Base-by-base conservation (phyloP, 2,797 vertebrate species). In the Cercopithecus petaurista region DNA sequence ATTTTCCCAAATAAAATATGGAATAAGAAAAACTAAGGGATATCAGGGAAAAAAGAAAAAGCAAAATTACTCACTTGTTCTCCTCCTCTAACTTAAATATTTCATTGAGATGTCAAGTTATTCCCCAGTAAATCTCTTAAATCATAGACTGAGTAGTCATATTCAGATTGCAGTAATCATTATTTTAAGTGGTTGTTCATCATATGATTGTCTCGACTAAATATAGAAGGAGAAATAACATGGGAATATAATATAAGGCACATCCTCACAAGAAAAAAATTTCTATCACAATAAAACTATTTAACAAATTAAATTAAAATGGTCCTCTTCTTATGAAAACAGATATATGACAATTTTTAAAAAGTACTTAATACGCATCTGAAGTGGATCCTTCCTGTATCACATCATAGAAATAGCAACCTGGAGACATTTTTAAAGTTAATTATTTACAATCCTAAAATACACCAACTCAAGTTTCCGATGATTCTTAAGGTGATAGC, bases 141-240 rank as follows among this genome's bases (percentile, higher is more conserved):
- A 61, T 67, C n/a, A 81, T 52, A 67, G 57, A 46, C 36, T 28
- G 15, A 93, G 21, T 12, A 67, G 48, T n/a, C 57, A 46, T 48
- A 77, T 73, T 92, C 85, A 30, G 24, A 81, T 59, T 95, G 26
- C 57, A 79, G 93, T 93, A 93, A 30, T n/a, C 57, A 90, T 50
- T 48, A 57, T 28, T 84, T 92, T 50, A 96, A 95, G 73, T 77
- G 48, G 59, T 14, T 92, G 7, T 39, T 95, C 81, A 79, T 79
- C 19, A 30, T 19, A 28, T 3, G 1, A 14, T 92, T 90, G 14
- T 67, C 33, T 90, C 39, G 88, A 84, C 52, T 73, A 88, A 96
- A 88, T 52, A 72, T 24, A 76, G 64, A 88, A 33, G 36, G 33
- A 87, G 95, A 96, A 50, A 83, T 85, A 84, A 79, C 14, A 4